Conservation (phyloP, 2,797 vertebrate species). For the Mus spretus region DNA sequence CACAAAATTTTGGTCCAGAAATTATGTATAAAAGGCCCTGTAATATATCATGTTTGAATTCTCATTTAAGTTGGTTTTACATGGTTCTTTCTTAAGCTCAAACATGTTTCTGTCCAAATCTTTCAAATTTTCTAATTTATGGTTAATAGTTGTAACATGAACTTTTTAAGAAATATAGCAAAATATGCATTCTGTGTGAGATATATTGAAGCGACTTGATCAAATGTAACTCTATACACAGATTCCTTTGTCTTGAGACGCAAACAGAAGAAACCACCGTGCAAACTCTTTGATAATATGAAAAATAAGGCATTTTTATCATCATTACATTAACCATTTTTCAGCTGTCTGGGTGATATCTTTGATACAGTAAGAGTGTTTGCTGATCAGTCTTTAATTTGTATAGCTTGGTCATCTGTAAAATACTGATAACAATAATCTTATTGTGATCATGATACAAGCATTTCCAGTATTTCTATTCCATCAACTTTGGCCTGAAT, state of each 20-base stretch:
- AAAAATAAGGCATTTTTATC: neutral
- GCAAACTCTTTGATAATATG: slow-evolving; percentile 2
- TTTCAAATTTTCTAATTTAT: neutral
- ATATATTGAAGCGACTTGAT: neutral
- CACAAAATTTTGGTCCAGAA: neutral
- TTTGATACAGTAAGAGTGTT: neutral
- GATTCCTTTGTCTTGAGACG: slow-evolving; percentile 15
- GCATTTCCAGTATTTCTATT: neutral
- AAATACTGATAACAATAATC: slow-evolving; percentile 51
- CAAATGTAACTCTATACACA: neutral
- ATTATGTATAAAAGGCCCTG: neutral
- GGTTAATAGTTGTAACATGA: neutral
- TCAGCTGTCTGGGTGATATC: neutral
- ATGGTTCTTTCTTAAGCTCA: neutral
- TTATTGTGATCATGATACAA: neutral
- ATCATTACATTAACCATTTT: slow-evolving; percentile 1
- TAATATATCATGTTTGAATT: neutral
- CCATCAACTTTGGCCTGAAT: neutral
- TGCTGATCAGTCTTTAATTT: neutral
- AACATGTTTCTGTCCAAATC: neutral
- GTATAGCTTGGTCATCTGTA: neutral
- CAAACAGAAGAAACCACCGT: neutral
- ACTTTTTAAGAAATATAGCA: neutral
- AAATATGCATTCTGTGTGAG: neutral
- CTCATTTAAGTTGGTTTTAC: neutral